These are phyloP conservation scores for Sorex fumeus DNA, from an alignment of 2,113 vertebrate species.

Conservation along the genomic window DNA sequence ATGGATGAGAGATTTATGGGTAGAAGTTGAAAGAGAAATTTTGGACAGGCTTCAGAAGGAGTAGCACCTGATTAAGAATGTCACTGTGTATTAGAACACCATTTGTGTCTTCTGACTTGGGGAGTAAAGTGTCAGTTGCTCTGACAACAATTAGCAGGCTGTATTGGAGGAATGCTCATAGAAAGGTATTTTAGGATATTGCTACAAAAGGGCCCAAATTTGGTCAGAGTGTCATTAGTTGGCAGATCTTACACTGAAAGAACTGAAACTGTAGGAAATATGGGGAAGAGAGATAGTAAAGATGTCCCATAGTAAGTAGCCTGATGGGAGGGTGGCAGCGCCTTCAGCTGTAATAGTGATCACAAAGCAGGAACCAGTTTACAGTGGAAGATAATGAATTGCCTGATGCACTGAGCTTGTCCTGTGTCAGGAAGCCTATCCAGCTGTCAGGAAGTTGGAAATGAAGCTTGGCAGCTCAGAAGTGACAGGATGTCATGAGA, in stretches of 20 bases:
- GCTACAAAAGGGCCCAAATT: neutral
- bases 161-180: neutral
- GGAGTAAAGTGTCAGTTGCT: neutral
- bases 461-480: neutral
- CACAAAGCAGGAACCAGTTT: neutral
- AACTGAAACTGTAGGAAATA: neutral
- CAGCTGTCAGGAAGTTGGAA: neutral
- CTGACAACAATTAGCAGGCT: neutral
- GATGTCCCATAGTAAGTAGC: neutral
- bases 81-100: neutral
- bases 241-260: too few relatives aligned
- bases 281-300: neutral
- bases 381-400: neutral
- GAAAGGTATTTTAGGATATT: neutral
- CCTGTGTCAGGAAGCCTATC: neutral
- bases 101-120: neutral
- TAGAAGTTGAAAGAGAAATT: constrained; percentile 15
- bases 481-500: neutral
- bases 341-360: neutral
- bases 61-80: constrained; percentile 1
- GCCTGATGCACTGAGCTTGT: neutral
- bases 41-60: constrained; percentile 18
- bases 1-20: neutral
- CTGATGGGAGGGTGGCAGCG: neutral
- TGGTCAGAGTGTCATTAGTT: too few relatives aligned